These are phyloP conservation scores for Himalopsyche japonica DNA, from an alignment of 2,888 invertebrate genomes.

Conservation along the genomic window DNA sequence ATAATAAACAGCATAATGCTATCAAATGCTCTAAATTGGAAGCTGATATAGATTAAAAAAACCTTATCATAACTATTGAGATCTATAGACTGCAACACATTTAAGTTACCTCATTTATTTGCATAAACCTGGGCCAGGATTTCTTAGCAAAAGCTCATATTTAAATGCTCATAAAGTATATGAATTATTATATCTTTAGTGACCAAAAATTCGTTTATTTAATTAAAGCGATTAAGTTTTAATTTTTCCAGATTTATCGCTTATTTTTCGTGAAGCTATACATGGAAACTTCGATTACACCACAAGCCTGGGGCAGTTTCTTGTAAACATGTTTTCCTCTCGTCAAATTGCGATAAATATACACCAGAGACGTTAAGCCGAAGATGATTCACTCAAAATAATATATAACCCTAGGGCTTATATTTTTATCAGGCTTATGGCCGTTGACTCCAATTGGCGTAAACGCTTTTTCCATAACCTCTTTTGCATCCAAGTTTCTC, in stretches of 20 bases:
- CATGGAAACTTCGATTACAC: not conserved
- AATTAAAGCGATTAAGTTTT: too few relatives aligned
- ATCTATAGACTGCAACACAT: too few relatives aligned
- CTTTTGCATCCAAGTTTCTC: not conserved
- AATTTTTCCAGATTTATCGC: not conserved
- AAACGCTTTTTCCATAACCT: not conserved
- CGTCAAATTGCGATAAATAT: slow-evolving; percentile 21
- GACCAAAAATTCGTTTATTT: too few relatives aligned
- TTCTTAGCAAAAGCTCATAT: too few relatives aligned
- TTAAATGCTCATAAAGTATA: too few relatives aligned
- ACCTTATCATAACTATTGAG: too few relatives aligned
- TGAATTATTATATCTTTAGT: too few relatives aligned
- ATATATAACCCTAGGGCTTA: not conserved
- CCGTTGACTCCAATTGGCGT: not conserved
- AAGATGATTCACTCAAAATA: not conserved
- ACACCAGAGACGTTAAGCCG: not conserved
- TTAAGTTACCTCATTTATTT: too few relatives aligned
- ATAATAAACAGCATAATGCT: too few relatives aligned
- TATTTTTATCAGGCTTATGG: not conserved
- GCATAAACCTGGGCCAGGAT: too few relatives aligned
- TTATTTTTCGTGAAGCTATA: not conserved
- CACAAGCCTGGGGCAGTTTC: not conserved
- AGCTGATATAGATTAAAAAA: too few relatives aligned
- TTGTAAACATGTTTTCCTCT: slow-evolving; percentile 19
- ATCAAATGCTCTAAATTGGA: too few relatives aligned